Conservation (phyloP, 2,888 invertebrate species). For the Didymodactylos carnosus region DNA sequence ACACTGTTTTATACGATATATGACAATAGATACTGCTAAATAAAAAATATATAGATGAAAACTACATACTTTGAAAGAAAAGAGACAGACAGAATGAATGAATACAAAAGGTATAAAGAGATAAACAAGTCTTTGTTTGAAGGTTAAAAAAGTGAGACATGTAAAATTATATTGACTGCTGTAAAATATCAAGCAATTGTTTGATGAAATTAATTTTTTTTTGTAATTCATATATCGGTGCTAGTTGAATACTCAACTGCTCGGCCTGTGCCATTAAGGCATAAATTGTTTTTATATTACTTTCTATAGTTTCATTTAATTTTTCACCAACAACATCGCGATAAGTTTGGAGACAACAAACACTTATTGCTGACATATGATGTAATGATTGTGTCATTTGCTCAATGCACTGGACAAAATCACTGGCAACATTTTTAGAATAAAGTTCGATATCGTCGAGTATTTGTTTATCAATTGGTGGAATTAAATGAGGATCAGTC, state of each 20-base stretch:
- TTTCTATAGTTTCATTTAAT: slow-evolving; percentile 4
- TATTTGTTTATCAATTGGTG: background rate
- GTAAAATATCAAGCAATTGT: background rate
- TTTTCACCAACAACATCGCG: background rate
- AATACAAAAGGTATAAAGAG: too few relatives aligned
- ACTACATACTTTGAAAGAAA: too few relatives aligned
- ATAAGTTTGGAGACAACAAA: slow-evolving; percentile 10
- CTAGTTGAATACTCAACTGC: slow-evolving; percentile 1
- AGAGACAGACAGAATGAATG: too few relatives aligned
- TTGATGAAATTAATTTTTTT: slow-evolving; percentile 6
- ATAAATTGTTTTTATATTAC: background rate
- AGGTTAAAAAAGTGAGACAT: background rate
- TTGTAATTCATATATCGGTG: slow-evolving; percentile 9
- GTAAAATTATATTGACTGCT: slow-evolving; percentile 2
- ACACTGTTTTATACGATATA: too few relatives aligned
- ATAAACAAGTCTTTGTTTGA: too few relatives aligned
- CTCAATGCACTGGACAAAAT: background rate
- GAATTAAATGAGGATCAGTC: background rate
- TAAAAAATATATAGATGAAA: too few relatives aligned
- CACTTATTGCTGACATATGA: slow-evolving; percentile 13
- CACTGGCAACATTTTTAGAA: background rate
- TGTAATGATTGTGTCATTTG: background rate
- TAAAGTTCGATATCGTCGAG: background rate
- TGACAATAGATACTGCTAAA: too few relatives aligned
- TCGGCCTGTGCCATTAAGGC: slow-evolving; percentile 1